phyloP scores from a whole-genome alignment of 1,140 invertebrate genomes.

The Nasonia giraulti region DNA sequence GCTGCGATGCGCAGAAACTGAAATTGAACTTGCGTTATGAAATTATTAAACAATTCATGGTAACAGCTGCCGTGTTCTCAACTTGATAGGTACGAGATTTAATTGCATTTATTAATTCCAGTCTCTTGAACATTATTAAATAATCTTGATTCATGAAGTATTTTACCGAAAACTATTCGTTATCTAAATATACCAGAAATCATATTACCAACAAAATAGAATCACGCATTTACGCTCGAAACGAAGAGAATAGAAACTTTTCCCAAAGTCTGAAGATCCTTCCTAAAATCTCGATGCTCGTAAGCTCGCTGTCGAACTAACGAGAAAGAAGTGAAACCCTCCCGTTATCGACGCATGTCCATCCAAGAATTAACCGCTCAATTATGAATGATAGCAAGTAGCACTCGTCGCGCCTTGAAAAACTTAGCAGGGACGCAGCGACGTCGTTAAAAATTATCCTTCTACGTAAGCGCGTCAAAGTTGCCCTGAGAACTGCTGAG shows the following conservation, averaged over 20 bases:
- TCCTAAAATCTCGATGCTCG: not conserved
- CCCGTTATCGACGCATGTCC: no score
- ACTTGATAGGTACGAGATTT: not conserved
- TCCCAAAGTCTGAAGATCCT: no score
- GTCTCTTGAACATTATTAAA: no score
- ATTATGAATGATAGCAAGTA: not conserved
- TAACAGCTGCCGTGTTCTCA: not conserved
- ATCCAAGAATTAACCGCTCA: not conserved
- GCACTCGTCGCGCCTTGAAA: not conserved
- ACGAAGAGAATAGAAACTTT: no score
- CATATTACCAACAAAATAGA: no score
- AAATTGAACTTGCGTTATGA: not conserved
- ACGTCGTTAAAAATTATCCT: constrained; percentile 34
- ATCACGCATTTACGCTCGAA: no score
- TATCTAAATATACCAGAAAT: no score
- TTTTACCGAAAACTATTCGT: no score
- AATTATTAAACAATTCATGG: not conserved
- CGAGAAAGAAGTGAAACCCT: no score
- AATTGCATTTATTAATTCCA: not conserved
- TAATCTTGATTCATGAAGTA: no score
- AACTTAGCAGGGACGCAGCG: constrained; percentile 6
- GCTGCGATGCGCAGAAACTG: not conserved
- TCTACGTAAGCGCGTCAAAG: not conserved
- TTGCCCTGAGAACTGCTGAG: not conserved
- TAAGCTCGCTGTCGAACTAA: not conserved